phyloP scores from a whole-genome alignment of 2,888 invertebrate species.

The Andrena dorsata region DNA sequence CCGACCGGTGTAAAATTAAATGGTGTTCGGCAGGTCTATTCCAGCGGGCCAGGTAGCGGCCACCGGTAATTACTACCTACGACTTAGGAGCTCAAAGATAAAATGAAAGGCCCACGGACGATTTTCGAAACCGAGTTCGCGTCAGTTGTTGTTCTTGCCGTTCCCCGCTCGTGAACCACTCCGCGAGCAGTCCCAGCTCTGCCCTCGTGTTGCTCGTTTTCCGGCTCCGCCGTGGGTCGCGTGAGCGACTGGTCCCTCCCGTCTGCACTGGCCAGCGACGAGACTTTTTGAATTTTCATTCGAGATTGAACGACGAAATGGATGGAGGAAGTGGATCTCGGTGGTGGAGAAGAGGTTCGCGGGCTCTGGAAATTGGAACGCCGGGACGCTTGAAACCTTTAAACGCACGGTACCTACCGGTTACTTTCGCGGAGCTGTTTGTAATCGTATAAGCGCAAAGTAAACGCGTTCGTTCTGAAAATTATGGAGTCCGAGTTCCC shows the following conservation, averaged over 20 bases:
- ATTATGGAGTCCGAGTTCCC: neutral
- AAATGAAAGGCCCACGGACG: constrained; percentile 75
- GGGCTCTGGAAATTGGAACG: neutral
- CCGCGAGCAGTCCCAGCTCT: constrained; percentile 1
- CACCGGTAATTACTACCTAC: constrained; percentile 85
- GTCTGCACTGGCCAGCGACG: neutral
- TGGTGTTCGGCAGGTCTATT: constrained; percentile 84
- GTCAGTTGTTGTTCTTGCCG: constrained; percentile 61
- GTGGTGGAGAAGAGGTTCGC: neutral
- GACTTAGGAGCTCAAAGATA: constrained; percentile 79
- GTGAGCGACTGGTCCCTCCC: constrained; percentile 45
- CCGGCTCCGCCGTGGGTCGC: constrained; percentile 54
- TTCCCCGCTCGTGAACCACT: constrained; percentile 1
- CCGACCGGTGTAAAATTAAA: constrained; percentile 82
- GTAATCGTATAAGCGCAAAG: neutral
- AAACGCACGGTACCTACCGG: neutral
- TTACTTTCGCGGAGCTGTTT: neutral
- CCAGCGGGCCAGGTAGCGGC: constrained; percentile 84
- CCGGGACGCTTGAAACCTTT: neutral
- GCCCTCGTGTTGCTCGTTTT: constrained; percentile 46
- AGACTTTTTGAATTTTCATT: neutral
- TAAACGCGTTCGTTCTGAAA: neutral
- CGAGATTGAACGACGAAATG: neutral
- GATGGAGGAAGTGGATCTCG: neutral
- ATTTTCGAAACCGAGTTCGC: constrained; percentile 76